Evolutionary conservation across 2,113 vertebrate species (phyloP).

Genomic region (Psilopogon haemacephalus): DNA sequence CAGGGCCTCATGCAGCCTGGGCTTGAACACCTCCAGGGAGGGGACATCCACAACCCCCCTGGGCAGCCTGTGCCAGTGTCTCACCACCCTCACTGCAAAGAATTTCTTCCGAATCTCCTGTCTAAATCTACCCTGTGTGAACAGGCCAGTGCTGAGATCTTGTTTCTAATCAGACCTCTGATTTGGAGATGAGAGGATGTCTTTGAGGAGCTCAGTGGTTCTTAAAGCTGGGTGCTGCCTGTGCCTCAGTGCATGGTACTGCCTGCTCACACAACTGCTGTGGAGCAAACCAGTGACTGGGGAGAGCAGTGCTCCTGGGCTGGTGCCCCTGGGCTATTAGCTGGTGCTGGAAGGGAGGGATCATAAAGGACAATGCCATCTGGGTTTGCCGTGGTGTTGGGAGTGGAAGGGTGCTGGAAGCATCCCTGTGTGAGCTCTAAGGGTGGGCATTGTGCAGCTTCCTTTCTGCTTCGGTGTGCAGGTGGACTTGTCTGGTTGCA

Average conservation of each 20-base stretch:
- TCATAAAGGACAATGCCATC: not conserved
- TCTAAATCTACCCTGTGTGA: not conserved
- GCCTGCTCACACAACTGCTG: accelerated
- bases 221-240: not conserved
- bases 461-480: not conserved
- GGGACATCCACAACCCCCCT: no score
- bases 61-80: no score
- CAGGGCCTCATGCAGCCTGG: no score
- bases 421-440: not conserved
- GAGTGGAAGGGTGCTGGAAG: not conserved
- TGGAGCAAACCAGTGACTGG: not conserved
- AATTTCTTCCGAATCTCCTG: no score
- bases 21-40: no score
- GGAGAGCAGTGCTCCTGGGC: not conserved
- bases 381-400: not conserved
- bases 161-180: not conserved
- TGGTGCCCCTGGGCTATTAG: no score
- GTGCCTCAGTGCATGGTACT: not conserved
- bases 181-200: not conserved
- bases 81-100: no score
- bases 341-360: not conserved
- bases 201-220: not conserved
- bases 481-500: not conserved
- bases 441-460: not conserved
- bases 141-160: not conserved